phyloP scores from a whole-genome alignment of 23 tunicate genomes.

The Diplosoma virens region DNA sequence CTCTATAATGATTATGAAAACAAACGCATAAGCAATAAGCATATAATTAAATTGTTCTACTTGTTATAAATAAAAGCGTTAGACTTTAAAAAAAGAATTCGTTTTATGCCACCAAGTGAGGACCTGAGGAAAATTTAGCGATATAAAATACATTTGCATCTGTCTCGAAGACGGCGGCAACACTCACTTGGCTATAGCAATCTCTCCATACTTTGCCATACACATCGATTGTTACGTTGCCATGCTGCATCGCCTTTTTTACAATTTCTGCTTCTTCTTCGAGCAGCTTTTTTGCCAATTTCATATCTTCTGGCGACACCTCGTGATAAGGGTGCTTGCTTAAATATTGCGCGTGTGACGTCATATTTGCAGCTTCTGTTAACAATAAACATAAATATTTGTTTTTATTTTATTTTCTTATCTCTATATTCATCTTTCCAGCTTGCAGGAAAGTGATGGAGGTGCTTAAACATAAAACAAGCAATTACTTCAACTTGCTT shows the following conservation, averaged over 20 bases:
- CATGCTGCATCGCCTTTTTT: slow-evolving; percentile 88
- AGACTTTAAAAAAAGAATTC: no score
- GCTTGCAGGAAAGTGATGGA: no score
- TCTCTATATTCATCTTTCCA: no score
- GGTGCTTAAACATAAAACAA: no score
- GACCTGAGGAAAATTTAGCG: no score
- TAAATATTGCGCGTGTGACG: slow-evolving; percentile 70
- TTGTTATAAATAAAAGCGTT: no score
- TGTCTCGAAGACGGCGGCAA: neutral
- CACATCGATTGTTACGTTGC: slow-evolving; percentile 70
- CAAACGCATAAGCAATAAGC: no score
- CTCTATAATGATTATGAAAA: no score
- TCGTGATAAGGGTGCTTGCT: slow-evolving; percentile 49
- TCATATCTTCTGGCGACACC: slow-evolving; percentile 56
- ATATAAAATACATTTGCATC: neutral
- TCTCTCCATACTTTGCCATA: slow-evolving; percentile 94
- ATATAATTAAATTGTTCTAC: no score
- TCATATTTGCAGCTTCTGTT: slow-evolving; percentile 52
- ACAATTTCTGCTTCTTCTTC: slow-evolving; percentile 72
- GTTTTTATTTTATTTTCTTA: no score
- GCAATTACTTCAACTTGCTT: no score
- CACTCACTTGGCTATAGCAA: slow-evolving; percentile 81
- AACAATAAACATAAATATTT: neutral
- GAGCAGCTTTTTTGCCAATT: slow-evolving; percentile 46
- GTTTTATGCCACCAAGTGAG: no score